A percentile compares a stretch with the other conserved stretches of the same genome.
phyloP scores from a whole-genome alignment of 2,113 vertebrate species.

The Boleophthalmus pectinirostris region DNA sequence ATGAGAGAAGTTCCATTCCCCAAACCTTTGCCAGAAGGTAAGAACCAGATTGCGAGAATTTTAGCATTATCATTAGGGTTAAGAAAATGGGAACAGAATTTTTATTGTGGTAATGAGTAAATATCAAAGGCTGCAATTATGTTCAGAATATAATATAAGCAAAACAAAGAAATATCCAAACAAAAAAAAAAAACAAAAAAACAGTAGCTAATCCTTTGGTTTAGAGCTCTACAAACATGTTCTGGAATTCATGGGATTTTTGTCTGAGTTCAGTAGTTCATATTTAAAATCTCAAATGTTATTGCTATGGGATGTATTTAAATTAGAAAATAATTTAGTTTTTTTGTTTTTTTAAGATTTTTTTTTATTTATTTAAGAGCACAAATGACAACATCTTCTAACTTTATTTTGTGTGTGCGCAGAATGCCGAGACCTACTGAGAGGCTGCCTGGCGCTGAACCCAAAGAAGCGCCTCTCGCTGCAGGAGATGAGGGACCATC shows the following conservation, averaged over 20 bases:
- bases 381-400: background rate
- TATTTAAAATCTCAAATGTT: too few species aligned
- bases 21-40: background rate
- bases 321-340: background rate
- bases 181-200: too few species aligned
- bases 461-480: background rate
- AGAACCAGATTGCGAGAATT: background rate
- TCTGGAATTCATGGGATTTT: too few species aligned
- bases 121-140: background rate
- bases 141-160: too few species aligned
- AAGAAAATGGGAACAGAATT: background rate
- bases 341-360: too few species aligned
- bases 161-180: too few species aligned
- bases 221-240: too few species aligned
- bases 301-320: too few species aligned
- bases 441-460: background rate
- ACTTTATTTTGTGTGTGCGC: background rate
- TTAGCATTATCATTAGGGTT: background rate
- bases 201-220: too few species aligned
- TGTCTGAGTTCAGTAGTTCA: too few species aligned
- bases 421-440: background rate
- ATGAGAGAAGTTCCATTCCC: background rate
- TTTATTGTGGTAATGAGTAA: background rate
- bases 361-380: background rate
- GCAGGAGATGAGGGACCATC: background rate